Percentiles rank a stretch among this genome's conserved stretches.
These are phyloP conservation scores for Synaphobranchus kaupii DNA, from an alignment of 2,797 vertebrate species.

Conservation along the genomic window DNA sequence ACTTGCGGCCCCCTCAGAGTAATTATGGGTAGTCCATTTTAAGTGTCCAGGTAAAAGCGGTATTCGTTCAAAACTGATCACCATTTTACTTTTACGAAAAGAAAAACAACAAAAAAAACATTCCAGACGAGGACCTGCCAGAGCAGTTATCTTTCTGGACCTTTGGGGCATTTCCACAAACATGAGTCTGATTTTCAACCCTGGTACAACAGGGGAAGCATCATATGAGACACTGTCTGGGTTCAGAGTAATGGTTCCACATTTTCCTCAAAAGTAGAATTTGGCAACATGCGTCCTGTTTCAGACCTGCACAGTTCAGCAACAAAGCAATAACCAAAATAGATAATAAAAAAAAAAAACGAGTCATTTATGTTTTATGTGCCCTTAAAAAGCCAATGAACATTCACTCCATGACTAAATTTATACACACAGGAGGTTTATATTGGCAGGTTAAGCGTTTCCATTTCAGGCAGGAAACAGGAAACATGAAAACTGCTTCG, in stretches of 20 bases:
- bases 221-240: background rate
- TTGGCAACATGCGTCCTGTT: background rate
- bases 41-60: too few relatives aligned
- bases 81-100: constrained; percentile 12
- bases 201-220: constrained; percentile 37
- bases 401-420: background rate
- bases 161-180: constrained; percentile 8
- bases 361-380: background rate
- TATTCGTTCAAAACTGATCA: background rate
- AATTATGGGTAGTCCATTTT: too few relatives aligned
- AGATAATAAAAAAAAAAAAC: background rate
- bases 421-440: background rate
- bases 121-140: constrained; percentile 41
- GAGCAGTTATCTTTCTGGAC: constrained; percentile 59
- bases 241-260: background rate
- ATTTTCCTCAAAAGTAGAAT: background rate
- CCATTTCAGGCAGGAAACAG: background rate
- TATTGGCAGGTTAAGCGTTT: background rate
- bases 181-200: constrained; percentile 29
- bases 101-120: background rate
- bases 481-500: background rate
- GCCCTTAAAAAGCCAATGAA: background rate
- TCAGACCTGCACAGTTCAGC: background rate
- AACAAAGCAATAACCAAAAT: background rate
- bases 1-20: too few relatives aligned